Evolutionary conservation across 2,113 vertebrate species (phyloP).

Genomic region (Campylomormyrus numenius): DNA sequence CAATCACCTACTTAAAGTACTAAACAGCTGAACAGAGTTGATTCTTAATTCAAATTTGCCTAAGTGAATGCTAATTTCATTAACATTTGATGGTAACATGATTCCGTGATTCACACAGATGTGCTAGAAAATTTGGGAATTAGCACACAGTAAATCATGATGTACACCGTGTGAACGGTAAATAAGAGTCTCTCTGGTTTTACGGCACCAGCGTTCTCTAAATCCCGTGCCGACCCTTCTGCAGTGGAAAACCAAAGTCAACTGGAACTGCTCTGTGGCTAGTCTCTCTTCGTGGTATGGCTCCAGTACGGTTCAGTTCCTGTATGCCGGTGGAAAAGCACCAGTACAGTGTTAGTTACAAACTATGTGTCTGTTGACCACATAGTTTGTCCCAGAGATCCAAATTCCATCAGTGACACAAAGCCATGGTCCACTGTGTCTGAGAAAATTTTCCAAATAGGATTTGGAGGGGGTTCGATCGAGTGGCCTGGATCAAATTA

Average conservation of each 20-base stretch:
- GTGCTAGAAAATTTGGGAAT: not conserved
- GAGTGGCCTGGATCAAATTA: not conserved
- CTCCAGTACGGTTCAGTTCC: not conserved
- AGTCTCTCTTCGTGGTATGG: not conserved
- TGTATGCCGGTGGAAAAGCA: not conserved
- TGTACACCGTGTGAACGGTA: not conserved
- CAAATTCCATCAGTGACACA: not conserved
- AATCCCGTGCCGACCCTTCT: not conserved
- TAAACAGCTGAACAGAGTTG: not conserved
- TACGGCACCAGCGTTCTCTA: not conserved
- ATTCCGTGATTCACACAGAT: not conserved
- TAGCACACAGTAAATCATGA: not conserved
- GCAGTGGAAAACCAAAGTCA: not conserved
- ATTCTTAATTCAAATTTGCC: not conserved
- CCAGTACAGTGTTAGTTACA: not conserved
- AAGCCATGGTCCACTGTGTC: not conserved
- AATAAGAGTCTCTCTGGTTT: not conserved
- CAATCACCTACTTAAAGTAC: not conserved
- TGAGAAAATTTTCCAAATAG: not conserved
- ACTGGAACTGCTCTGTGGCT: not conserved
- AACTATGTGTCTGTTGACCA: not conserved
- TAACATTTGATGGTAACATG: not conserved
- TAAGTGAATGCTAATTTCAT: not conserved
- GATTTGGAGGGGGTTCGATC: not conserved
- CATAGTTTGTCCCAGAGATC: not conserved